Evolutionary conservation across 1,140 invertebrate species (phyloP).

Genomic region (Cryptotermes secundus): DNA sequence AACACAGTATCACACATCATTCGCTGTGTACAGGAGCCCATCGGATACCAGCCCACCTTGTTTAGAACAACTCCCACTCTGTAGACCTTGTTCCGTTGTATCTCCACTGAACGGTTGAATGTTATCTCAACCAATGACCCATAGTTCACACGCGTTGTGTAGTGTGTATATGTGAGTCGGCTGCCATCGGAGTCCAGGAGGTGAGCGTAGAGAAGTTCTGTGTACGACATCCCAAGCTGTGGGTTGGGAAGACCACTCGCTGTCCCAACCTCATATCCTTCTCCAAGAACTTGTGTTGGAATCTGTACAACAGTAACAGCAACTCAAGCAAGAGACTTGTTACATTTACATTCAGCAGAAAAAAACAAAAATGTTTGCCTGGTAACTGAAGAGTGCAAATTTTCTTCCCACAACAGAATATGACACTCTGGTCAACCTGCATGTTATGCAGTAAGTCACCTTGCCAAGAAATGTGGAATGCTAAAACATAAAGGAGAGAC

Average conservation of each 20-base stretch:
- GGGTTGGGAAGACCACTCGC: neutral
- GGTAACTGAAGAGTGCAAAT: too few species aligned
- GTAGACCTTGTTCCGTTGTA: conserved; percentile 73
- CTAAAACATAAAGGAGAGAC: too few species aligned
- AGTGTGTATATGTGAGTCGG: conserved; percentile 76
- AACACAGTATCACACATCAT: conserved; percentile 63
- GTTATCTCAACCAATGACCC: conserved; percentile 70
- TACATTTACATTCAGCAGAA: too few species aligned
- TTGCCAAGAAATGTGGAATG: too few species aligned
- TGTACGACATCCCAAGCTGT: conserved; percentile 52
- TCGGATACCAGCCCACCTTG: conserved; percentile 74
- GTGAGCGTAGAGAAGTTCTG: conserved; percentile 76
- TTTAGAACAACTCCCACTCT: conserved; percentile 79
- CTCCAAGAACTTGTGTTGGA: conserved; percentile 38
- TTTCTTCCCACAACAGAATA: too few species aligned
- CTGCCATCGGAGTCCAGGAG: conserved; percentile 72
- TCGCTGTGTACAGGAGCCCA: conserved; percentile 63
- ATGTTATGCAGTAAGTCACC: too few species aligned
- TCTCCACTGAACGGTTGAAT: conserved; percentile 74
- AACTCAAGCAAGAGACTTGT: too few species aligned
- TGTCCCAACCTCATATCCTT: conserved; percentile 5
- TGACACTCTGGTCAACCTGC: too few species aligned
- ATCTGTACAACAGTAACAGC: conserved; percentile 34
- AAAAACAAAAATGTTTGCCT: too few species aligned
- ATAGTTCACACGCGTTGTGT: conserved; percentile 67